Conservation (phyloP, 2,113 vertebrate genomes). For the Albula goreensis region DNA sequence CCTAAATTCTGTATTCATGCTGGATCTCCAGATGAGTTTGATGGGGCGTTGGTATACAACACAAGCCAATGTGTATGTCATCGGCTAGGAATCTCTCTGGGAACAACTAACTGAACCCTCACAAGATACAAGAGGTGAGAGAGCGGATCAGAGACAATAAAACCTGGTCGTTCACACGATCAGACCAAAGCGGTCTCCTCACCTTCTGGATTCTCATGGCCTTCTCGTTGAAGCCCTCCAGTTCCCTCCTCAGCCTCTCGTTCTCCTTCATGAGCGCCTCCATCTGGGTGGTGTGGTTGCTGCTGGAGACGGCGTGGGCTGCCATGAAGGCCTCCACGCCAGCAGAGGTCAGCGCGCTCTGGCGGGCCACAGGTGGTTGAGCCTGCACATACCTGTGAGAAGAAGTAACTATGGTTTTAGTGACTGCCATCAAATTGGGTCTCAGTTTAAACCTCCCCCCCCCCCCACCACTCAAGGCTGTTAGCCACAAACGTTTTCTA, state of each 20-base stretch:
- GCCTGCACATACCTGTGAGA: conserved; percentile 75
- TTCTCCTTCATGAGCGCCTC: conserved; percentile 82
- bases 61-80: neutral
- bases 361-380: conserved; percentile 63
- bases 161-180: neutral
- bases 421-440: neutral
- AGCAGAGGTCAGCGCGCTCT: conserved; percentile 66
- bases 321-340: conserved; percentile 64
- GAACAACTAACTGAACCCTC: neutral
- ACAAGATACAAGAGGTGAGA: neutral
- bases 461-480: too few relatives aligned
- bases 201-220: conserved; percentile 88
- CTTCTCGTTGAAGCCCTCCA: conserved; percentile 81
- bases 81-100: neutral
- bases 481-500: too few relatives aligned
- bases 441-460: neutral
- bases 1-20: neutral
- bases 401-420: conserved; percentile 27
- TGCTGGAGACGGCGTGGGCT: conserved; percentile 46
- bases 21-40: neutral
- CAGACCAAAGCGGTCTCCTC: conserved; percentile 32
- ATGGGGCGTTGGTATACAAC: neutral
- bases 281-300: conserved; percentile 70
- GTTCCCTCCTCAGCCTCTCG: conserved; percentile 78
- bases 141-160: neutral